A percentile compares a stretch with the other conserved stretches of the same genome.
phyloP scores from a whole-genome alignment of 2,888 invertebrate species.

The Luperina testacea region DNA sequence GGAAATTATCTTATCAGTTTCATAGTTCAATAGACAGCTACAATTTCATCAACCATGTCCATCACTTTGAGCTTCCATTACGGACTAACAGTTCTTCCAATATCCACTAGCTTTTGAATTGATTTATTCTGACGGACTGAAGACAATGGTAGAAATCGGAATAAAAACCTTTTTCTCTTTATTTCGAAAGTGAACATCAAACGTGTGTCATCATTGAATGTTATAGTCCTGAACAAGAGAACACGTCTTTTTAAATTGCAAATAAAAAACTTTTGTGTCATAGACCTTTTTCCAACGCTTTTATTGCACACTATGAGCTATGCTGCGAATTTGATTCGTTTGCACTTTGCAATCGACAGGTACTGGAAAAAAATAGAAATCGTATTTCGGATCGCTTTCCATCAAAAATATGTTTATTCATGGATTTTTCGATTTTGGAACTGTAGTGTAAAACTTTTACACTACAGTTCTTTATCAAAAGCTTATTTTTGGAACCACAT shows the following conservation, averaged over 20 bases:
- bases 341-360: slow-evolving; percentile 52
- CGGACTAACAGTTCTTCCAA: slow-evolving; percentile 33
- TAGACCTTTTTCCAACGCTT: slow-evolving; percentile 31
- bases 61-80: slow-evolving; percentile 22
- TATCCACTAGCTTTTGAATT: slow-evolving; percentile 23
- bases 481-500: not conserved
- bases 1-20: slow-evolving; percentile 60
- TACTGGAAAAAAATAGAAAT: slow-evolving; percentile 28
- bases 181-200: slow-evolving; percentile 16
- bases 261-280: slow-evolving; percentile 41
- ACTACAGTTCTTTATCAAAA: slow-evolving; percentile 4
- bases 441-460: not conserved
- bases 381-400: slow-evolving; percentile 27
- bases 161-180: slow-evolving; percentile 11
- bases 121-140: not conserved
- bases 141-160: slow-evolving; percentile 15
- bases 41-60: slow-evolving; percentile 45
- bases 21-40: slow-evolving; percentile 54
- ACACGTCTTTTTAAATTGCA: slow-evolving; percentile 34
- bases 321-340: slow-evolving; percentile 51
- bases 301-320: slow-evolving; percentile 44
- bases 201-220: slow-evolving; percentile 32
- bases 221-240: slow-evolving; percentile 19
- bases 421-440: slow-evolving; percentile 24
- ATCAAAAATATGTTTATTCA: slow-evolving; percentile 46